Evolutionary conservation across 1,140 invertebrate species (phyloP).

Genomic region (Lanistes nyassanus): DNA sequence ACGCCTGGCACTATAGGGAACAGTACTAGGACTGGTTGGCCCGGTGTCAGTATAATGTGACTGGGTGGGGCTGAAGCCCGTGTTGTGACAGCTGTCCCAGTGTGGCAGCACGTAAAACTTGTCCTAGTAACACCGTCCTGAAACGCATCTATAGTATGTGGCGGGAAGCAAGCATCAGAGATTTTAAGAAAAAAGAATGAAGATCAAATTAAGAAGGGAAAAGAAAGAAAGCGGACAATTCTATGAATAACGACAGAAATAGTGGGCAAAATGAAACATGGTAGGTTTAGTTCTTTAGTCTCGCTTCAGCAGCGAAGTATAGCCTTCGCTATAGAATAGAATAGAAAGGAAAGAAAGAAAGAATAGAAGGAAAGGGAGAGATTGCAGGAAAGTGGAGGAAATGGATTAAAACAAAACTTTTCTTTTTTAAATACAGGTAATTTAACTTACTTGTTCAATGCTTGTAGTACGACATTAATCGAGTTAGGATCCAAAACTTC

Average conservation of each 20-base stretch:
- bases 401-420: not conserved
- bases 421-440: not conserved
- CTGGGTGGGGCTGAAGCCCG: too few species aligned
- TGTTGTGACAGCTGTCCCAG: too few species aligned
- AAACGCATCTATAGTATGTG: not conserved
- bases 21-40: too few species aligned
- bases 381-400: not conserved
- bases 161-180: not conserved
- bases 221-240: not conserved
- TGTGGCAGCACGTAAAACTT: too few species aligned
- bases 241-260: not conserved
- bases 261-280: not conserved
- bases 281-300: not conserved
- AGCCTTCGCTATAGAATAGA: not conserved
- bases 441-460: conserved; percentile 9
- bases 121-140: not conserved
- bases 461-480: not conserved
- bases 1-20: too few species aligned
- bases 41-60: too few species aligned
- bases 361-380: too few species aligned
- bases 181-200: not conserved
- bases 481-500: conserved; percentile 4
- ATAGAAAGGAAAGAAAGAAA: not conserved
- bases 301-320: too few species aligned
- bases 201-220: not conserved